Evolutionary conservation across 2,797 vertebrate species (phyloP).

Genomic region (Adelosebastes latens): DNA sequence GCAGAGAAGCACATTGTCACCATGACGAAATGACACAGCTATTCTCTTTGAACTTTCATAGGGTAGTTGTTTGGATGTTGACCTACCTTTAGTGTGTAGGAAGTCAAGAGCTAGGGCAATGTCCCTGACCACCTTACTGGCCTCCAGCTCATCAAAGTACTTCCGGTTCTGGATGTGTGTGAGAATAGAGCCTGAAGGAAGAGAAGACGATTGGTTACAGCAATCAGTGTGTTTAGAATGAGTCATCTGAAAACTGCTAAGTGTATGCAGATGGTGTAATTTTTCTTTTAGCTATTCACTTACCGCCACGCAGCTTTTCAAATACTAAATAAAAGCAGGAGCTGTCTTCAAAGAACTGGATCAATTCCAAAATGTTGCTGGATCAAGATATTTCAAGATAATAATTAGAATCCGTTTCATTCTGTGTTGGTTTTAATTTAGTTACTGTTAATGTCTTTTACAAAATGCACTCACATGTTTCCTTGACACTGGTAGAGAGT

Average conservation of each 20-base stretch:
- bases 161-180: constrained; percentile 94
- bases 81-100: constrained; percentile 94
- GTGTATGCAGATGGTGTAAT: not conserved
- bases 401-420: constrained; percentile 5
- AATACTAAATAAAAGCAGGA: constrained; percentile 96
- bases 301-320: constrained; percentile 97
- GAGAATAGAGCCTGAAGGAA: constrained; percentile 89
- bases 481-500: constrained; percentile 98
- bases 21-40: not conserved
- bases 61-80: not conserved
- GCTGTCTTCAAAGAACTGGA: constrained; percentile 97
- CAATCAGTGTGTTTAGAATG: not conserved
- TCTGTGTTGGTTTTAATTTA: not conserved
- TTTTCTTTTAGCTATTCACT: not conserved
- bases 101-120: constrained; percentile 94
- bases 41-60: not conserved
- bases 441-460: not conserved
- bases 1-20: constrained; percentile 18
- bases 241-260: not conserved
- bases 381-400: constrained; percentile 24
- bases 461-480: constrained; percentile 86
- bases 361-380: constrained; percentile 97
- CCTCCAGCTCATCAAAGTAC: constrained; percentile 95
- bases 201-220: not conserved
- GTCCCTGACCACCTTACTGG: constrained; percentile 93